phyloP scores from a whole-genome alignment of 30 jellyfish, hydroid and myxozoan genomes.

The Turritopsis dohrnii region DNA sequence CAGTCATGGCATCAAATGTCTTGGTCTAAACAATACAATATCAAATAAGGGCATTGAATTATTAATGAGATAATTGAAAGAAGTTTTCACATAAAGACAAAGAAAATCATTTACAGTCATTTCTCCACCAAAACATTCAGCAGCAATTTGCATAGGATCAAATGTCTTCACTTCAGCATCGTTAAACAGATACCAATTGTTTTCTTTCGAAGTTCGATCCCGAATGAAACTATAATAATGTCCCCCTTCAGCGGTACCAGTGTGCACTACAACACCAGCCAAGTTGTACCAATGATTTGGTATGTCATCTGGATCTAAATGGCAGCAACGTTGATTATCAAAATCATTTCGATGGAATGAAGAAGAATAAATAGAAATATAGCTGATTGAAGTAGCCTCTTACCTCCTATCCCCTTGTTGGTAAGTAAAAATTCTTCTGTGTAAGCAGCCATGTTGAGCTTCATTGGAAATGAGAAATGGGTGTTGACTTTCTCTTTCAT shows the following conservation, averaged over 20 bases:
- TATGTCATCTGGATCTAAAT: slow-evolving; percentile 84
- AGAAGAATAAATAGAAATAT: neutral
- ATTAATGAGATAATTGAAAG: neutral
- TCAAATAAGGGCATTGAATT: neutral
- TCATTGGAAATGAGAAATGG: slow-evolving; percentile 91
- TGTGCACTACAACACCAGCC: slow-evolving; percentile 96
- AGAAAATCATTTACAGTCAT: slow-evolving; percentile 61
- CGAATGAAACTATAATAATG: slow-evolving; percentile 93
- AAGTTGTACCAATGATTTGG: slow-evolving; percentile 83
- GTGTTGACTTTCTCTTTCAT: slow-evolving; percentile 96
- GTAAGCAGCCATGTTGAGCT: slow-evolving; percentile 89
- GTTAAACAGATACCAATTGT: slow-evolving; percentile 81
- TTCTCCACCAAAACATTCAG: slow-evolving; percentile 98
- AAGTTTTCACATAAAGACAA: neutral
- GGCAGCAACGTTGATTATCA: neutral
- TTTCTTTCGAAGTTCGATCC: slow-evolving; percentile 62
- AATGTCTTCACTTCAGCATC: slow-evolving; percentile 94
- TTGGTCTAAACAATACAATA: slow-evolving; percentile 51
- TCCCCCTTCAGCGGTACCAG: slow-evolving; percentile 99
- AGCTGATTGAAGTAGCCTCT: no score
- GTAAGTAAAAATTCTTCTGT: slow-evolving; percentile 77
- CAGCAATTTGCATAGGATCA: slow-evolving; percentile 96
- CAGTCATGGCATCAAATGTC: slow-evolving; percentile 93
- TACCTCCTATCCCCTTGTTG: slow-evolving; percentile 63
- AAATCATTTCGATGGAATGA: neutral